These are phyloP conservation scores for Mesorhabditis spiculigera DNA, from an alignment of 2,888 invertebrate genomes.

Conservation along the genomic window DNA sequence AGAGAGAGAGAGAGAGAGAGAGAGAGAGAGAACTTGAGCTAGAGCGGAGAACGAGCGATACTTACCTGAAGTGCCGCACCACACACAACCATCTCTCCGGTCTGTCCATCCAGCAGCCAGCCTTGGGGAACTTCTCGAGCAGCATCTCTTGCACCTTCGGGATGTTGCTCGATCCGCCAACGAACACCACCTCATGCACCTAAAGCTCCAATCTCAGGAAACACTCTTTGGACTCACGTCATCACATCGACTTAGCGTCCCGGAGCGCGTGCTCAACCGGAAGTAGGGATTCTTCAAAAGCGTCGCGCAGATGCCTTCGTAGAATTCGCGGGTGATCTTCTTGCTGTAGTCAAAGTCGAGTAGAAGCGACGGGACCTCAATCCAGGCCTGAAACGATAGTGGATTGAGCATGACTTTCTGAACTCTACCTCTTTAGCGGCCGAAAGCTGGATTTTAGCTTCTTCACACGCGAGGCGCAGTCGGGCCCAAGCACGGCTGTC, in stretches of 20 bases:
- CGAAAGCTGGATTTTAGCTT: background rate
- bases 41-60: background rate
- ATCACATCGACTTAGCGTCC: background rate
- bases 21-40: no score
- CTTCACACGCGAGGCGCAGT: background rate
- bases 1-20: no score
- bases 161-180: constrained; percentile 3
- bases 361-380: background rate
- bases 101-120: background rate
- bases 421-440: background rate
- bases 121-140: background rate
- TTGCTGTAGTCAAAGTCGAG: background rate
- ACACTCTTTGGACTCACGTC: background rate
- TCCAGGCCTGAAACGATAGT: background rate
- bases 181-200: background rate
- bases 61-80: background rate
- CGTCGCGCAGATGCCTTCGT: background rate
- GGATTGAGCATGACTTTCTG: no score
- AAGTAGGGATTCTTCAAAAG: background rate
- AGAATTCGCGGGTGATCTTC: background rate
- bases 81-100: background rate
- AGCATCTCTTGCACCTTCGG: background rate
- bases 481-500: background rate
- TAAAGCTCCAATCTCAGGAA: background rate
- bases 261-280: background rate